These are phyloP conservation scores for Andrena chrysosceles DNA, from an alignment of 2,888 invertebrate genomes.

Conservation along the genomic window DNA sequence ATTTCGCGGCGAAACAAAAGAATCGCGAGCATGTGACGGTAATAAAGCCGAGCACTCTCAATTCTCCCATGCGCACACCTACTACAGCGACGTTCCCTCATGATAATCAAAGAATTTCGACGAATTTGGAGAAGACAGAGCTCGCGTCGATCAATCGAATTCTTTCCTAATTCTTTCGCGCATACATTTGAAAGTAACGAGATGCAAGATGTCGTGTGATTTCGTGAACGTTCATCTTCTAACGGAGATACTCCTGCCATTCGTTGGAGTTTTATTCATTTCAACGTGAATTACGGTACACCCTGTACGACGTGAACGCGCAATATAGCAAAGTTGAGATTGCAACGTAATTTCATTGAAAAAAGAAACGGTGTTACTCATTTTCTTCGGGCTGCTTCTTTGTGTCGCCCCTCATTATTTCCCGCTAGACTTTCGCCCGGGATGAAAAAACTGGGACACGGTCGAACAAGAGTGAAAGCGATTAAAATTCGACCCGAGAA, in stretches of 20 bases:
- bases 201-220: neutral
- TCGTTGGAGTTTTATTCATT: neutral
- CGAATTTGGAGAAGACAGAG: neutral
- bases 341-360: constrained; percentile 16
- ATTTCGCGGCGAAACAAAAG: constrained; percentile 63
- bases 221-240: neutral
- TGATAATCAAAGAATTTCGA: constrained; percentile 2
- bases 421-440: constrained; percentile 41
- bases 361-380: neutral
- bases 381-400: constrained; percentile 15
- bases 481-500: constrained; percentile 38
- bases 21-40: constrained; percentile 51
- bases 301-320: neutral
- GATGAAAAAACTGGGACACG: constrained; percentile 23
- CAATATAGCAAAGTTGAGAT: neutral
- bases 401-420: constrained; percentile 40
- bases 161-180: no score
- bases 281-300: neutral
- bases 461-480: constrained; percentile 56
- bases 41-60: constrained; percentile 61
- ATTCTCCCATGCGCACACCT: constrained; percentile 37
- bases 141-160: neutral
- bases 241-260: neutral
- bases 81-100: constrained; percentile 9
- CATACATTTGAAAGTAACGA: neutral